Base-by-base conservation (phyloP, 2,113 vertebrate genomes). In the Clarias magur region DNA sequence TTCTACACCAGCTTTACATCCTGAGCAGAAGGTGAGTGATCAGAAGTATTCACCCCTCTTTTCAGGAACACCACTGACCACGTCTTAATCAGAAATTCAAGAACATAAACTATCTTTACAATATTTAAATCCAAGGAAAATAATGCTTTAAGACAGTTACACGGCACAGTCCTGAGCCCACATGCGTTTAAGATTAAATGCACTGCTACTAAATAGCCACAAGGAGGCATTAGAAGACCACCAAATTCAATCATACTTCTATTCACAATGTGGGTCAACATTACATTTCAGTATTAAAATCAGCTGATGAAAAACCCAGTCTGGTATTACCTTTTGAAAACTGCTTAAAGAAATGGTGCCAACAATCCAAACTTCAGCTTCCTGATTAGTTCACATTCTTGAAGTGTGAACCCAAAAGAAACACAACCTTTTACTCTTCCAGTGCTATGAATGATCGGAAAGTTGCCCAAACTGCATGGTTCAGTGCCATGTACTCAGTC, bases 181-280 rank as follows among this genome's bases (percentile, higher is more conserved):
- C 54, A 84, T 9, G 54, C 13, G 38, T 0, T 17, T 21, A 3
- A 48, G 11, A 19, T 78, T 34, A 21, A 62, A 62, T 30, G 16
- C 27, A 76, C 38, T 63, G 72, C 34, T 25, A 27, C 16, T 54
- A 1, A 0, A 63, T 0, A 67, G 25, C 75, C 85, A 80, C 48
- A 27, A 86, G 76, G 72, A 62, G 85, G 62, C 85, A 80, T 38
- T 9, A 80, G n/a, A 70, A 68, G 25, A 56, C 85, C 48, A 68
- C 62, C 7, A 68, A 86, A 56, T 30, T 60, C 62, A 80, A 42
- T 65, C 17, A 72, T 7, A 10, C 48, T 15, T 82, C 48, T 0
- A 2, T 78, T 56, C 76, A 57, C 75, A 79, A 57, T 4, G 8
- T 79, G 82, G 12, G 65, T 72, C 27, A 15, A 60, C 25, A 12